Evolutionary conservation across 2,888 invertebrate genomes (phyloP).

Genomic region (Cerceris ruficornis): DNA sequence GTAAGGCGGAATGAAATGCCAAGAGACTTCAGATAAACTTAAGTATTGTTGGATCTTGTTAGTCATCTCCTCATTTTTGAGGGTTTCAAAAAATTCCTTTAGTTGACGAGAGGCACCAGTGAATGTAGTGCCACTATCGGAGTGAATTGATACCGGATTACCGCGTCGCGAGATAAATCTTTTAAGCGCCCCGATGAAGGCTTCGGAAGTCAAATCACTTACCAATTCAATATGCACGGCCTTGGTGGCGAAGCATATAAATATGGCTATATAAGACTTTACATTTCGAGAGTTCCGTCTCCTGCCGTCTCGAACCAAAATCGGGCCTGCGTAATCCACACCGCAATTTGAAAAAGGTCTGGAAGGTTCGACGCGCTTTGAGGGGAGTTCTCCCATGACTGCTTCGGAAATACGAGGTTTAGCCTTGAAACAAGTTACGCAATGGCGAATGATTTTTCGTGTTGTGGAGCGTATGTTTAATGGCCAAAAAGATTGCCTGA

Average conservation of each 20-base stretch:
- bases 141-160: not conserved
- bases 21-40: not conserved
- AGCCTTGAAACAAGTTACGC: no score
- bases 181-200: not conserved
- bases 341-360: conserved; percentile 12
- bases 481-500: no score
- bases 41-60: not conserved
- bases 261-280: conserved; percentile 1
- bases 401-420: no score
- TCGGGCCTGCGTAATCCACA: conserved; percentile 10
- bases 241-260: conserved; percentile 5
- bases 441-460: no score
- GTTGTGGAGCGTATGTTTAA: no score
- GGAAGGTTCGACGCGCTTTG: not conserved
- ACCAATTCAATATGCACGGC: not conserved
- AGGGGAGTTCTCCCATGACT: not conserved
- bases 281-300: not conserved
- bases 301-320: not conserved
- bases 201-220: not conserved
- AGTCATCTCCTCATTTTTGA: not conserved
- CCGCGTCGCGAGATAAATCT: conserved; percentile 1
- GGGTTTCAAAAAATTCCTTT: not conserved
- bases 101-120: not conserved
- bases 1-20: conserved; percentile 4
- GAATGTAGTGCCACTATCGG: conserved; percentile 7